A percentile compares a stretch with the other conserved stretches of the same genome.
Conservation (phyloP, 2,113 vertebrate genomes). For the Chamaea fasciata region DNA sequence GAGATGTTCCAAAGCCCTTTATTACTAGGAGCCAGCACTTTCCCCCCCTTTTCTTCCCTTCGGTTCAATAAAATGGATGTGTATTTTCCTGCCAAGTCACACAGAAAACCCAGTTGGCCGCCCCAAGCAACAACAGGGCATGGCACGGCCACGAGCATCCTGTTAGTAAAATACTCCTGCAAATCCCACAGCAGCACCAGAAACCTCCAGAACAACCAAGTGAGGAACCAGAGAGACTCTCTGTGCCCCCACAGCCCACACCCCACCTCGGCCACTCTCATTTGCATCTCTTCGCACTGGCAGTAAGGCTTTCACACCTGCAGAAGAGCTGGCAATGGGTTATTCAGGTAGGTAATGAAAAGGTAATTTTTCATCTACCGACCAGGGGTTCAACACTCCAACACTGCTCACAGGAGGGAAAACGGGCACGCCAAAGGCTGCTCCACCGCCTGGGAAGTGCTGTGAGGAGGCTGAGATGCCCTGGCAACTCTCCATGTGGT, state of each 20-base stretch:
- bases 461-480: not conserved
- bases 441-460: not conserved
- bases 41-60: not conserved
- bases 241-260: not conserved
- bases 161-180: not conserved
- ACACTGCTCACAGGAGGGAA: not conserved
- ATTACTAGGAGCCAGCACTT: constrained; percentile 40
- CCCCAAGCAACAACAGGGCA: not conserved
- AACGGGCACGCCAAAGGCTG: not conserved
- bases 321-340: not conserved
- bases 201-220: not conserved
- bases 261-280: rapidly evolving
- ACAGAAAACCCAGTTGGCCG: not conserved
- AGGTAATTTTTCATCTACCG: not conserved
- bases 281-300: not conserved
- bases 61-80: constrained; percentile 35
- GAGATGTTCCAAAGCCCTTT: constrained; percentile 60
- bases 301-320: not conserved
- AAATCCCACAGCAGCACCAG: not conserved
- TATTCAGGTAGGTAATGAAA: not conserved
- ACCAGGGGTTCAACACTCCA: not conserved
- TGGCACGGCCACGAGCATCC: not conserved
- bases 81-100: not conserved
- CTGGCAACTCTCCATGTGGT: not conserved
- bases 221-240: not conserved